phyloP scores from a whole-genome alignment of 1,140 invertebrate species.

The Cydia fagiglandana region DNA sequence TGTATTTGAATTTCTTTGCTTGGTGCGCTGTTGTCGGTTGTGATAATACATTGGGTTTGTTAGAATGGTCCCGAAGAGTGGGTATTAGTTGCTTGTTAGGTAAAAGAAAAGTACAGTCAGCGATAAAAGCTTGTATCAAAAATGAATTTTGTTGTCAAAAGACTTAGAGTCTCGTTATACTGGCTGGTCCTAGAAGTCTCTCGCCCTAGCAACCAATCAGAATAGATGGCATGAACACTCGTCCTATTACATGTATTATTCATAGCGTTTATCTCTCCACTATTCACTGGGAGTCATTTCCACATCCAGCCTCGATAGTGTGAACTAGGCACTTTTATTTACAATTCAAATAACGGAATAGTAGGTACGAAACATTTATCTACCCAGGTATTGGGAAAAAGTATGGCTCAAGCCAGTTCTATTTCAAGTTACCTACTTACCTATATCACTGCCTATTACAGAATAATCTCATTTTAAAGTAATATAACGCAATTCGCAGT shows the following conservation, averaged over 20 bases:
- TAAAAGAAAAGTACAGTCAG: too few relatives aligned
- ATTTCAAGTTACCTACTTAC: too few relatives aligned
- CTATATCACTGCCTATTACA: too few relatives aligned
- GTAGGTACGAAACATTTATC: not conserved
- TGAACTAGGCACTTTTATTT: not conserved
- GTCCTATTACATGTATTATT: conserved; percentile 46
- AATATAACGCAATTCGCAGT: too few relatives aligned
- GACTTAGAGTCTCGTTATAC: not conserved
- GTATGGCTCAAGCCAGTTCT: not conserved
- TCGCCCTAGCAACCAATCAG: not conserved
- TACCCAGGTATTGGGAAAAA: not conserved
- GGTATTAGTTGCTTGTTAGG: too few relatives aligned
- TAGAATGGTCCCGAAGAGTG: too few relatives aligned
- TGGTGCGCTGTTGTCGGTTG: too few relatives aligned
- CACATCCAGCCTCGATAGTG: not conserved
- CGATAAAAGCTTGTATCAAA: too few relatives aligned
- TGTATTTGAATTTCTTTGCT: too few relatives aligned
- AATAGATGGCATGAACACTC: conserved; percentile 24
- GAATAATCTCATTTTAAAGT: too few relatives aligned
- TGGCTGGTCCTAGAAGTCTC: not conserved
- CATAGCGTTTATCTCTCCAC: conserved; percentile 36
- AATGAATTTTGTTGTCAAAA: too few relatives aligned
- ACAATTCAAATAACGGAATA: conserved; percentile 15
- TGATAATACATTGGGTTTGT: too few relatives aligned
- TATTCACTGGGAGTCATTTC: conserved; percentile 18